A percentile compares a stretch with the other conserved stretches of the same genome.
Conservation (phyloP, 2,888 invertebrate species). For the Deroplatys truncata region DNA sequence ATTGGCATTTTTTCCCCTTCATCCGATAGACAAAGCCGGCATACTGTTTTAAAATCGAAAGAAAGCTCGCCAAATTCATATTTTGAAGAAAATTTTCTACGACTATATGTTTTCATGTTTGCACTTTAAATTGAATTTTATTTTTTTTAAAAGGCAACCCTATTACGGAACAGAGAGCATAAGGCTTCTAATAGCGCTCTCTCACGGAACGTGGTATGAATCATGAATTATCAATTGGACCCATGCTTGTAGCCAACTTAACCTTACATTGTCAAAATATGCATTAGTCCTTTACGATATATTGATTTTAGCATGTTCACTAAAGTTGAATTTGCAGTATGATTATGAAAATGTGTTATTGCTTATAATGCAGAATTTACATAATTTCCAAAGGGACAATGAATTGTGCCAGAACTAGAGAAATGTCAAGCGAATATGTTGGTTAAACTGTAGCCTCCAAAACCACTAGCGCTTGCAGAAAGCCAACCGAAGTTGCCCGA, state of each 20-base stretch:
- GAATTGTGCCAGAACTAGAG: too few relatives aligned
- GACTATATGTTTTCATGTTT: conserved; percentile 56
- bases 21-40: conserved; percentile 60
- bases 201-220: neutral
- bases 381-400: too few relatives aligned
- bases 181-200: neutral
- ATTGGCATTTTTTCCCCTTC: conserved; percentile 57
- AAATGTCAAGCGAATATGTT: too few relatives aligned
- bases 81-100: conserved; percentile 44
- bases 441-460: too few relatives aligned
- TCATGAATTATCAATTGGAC: neutral
- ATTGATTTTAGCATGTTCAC: too few relatives aligned
- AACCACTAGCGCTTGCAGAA: too few relatives aligned
- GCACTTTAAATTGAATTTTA: too few relatives aligned
- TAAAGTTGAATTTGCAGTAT: too few relatives aligned
- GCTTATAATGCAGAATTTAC: too few relatives aligned
- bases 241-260: neutral
- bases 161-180: neutral
- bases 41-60: conserved; percentile 57
- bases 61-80: conserved; percentile 46
- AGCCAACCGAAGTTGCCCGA: too few relatives aligned
- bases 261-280: neutral
- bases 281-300: neutral
- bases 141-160: neutral
- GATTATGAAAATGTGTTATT: too few relatives aligned